phyloP scores from a whole-genome alignment of 2,797 vertebrate genomes.

The Peromyscus aztecus region DNA sequence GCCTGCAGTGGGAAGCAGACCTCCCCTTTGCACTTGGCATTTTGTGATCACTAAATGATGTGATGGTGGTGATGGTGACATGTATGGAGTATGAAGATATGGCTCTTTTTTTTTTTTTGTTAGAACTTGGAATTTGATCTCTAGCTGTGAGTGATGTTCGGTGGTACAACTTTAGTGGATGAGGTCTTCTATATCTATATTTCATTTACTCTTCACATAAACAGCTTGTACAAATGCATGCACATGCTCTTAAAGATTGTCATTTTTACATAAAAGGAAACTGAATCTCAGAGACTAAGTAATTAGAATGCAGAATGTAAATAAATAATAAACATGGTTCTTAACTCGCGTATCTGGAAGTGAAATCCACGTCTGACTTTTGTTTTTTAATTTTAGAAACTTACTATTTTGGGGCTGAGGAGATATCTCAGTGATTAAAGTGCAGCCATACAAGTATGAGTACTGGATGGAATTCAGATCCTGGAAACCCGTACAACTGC shows the following conservation, averaged over 20 bases:
- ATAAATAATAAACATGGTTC: not conserved
- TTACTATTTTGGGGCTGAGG: not conserved
- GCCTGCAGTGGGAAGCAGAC: not conserved
- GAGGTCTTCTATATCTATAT: conserved; percentile 9
- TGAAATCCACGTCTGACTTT: not conserved
- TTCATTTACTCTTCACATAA: conserved; percentile 26
- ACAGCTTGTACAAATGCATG: not conserved
- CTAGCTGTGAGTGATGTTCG: not conserved
- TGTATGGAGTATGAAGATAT: not conserved
- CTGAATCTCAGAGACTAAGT: not conserved
- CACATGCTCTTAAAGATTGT: not conserved
- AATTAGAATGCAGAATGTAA: not conserved
- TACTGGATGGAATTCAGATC: not conserved
- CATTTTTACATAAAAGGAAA: conserved; percentile 19
- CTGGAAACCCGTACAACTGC: not conserved
- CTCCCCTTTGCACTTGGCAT: not conserved
- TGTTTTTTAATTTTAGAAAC: not conserved
- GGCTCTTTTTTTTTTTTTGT: not conserved
- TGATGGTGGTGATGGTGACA: not conserved
- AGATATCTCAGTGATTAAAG: not conserved
- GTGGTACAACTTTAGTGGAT: not conserved
- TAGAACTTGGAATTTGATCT: not conserved
- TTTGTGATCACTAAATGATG: not conserved
- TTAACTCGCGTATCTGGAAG: not conserved
- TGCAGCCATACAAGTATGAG: not conserved